Base-by-base conservation (phyloP, 2,888 invertebrate species). In the Thumatha senex region DNA sequence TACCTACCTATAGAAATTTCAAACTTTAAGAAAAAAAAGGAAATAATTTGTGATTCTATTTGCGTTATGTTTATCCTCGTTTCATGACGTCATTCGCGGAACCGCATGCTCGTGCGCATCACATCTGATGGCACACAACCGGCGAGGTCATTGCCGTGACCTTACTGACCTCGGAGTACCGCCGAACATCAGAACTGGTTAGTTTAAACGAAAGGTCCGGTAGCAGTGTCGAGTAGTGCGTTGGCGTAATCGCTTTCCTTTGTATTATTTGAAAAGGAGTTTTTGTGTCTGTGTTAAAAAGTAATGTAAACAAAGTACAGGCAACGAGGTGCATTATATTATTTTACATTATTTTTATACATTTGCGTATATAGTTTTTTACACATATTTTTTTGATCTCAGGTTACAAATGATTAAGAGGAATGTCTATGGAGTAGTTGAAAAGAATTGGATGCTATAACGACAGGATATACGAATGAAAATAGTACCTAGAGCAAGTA, bases 121-220 rank as follows among this genome's bases (percentile, higher is more conserved):
- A 56, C 51, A 46, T 57, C 34, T 31, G 36, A 43, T 46, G 49
- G 50, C 47, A 59, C 55, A 55, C 59, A 53, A 65, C 48, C 47
- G 35, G 29, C 35, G 64, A 72, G 78, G 72, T 78, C 75, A 70
- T 68, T 72, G 70, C 52, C 71, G 58, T 49, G 74, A 74, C 74
- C 76, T 74, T 66, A 48, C 24, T 65, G 70, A 72, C 72, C 74
- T 70, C 67, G 60, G 40, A 53, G 51, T 52, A 58, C 47, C 52
- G 53, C 56, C 58, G 63, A 61, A 67, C 59, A 56, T 57, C 41
- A 42, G 38, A 61, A 61, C 61, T 46, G 56, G 58, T 61, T 61
- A 42, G 24, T 30, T 18, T 4, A 24, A 31, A 30, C 30, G 15
- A 12, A 30, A 34, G 38, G 42, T 15, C 40, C 48, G 41, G 45